Conservation (phyloP, 1,140 invertebrate species). For the Trichonephila clavata region DNA sequence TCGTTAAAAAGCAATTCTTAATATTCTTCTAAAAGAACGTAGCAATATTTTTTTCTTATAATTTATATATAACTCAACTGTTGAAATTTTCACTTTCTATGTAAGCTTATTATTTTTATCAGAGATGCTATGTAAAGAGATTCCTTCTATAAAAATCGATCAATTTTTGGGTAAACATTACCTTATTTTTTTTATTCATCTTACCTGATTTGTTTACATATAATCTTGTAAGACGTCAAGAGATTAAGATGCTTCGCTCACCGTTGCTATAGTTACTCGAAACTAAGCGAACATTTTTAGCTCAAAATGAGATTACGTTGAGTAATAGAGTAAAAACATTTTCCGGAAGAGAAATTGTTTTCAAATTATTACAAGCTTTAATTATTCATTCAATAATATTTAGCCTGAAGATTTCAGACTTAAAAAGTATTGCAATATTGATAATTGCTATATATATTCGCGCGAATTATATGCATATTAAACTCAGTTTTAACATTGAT, state of each 20-base stretch:
- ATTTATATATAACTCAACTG: not conserved
- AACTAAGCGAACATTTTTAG: not conserved
- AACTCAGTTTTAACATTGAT: too few relatives aligned
- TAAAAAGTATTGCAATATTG: too few relatives aligned
- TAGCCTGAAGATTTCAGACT: too few relatives aligned
- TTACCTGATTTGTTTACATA: constrained; percentile 11
- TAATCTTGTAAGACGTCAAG: not conserved
- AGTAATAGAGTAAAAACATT: too few relatives aligned
- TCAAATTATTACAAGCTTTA: too few relatives aligned
- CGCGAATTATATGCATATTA: too few relatives aligned
- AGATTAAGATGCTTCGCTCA: not conserved
- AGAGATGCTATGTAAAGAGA: not conserved
- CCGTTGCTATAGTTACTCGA: not conserved
- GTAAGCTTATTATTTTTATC: not conserved
- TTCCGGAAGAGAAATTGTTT: too few relatives aligned
- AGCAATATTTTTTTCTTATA: too few relatives aligned
- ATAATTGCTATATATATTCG: too few relatives aligned
- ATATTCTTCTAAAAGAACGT: not conserved
- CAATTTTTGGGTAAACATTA: not conserved
- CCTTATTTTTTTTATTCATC: not conserved
- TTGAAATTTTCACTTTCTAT: not conserved
- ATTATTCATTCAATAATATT: too few relatives aligned
- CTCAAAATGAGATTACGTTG: not conserved
- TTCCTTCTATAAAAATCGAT: not conserved
- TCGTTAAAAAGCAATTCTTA: not conserved